Percentiles rank a stretch among this genome's conserved stretches.
phyloP scores from a whole-genome alignment of 2,888 invertebrate genomes.

The Pterostichus niger region DNA sequence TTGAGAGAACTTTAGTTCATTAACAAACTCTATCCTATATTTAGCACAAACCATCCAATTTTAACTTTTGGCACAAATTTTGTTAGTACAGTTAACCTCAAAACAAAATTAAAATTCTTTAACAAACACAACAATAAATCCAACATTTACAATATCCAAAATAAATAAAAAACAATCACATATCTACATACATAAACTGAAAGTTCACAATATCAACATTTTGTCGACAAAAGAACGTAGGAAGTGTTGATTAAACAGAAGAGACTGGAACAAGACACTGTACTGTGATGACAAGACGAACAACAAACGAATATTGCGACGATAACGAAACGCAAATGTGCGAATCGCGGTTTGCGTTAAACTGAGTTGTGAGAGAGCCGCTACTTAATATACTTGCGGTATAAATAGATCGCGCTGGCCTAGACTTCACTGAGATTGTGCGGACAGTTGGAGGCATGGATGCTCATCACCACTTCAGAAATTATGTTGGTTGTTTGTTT shows the following conservation, averaged over 20 bases:
- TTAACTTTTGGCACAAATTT: constrained; percentile 43
- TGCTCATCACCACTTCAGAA: constrained; percentile 29
- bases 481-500: constrained; percentile 40
- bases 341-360: constrained; percentile 32
- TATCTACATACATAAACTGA: constrained; percentile 2
- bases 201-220: constrained; percentile 14
- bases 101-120: constrained; percentile 28
- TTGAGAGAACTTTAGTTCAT: constrained; percentile 33
- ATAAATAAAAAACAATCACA: constrained; percentile 1
- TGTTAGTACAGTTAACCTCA: constrained; percentile 17
- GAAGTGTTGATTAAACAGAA: constrained; percentile 32
- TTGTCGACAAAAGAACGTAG: constrained; percentile 19
- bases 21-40: constrained; percentile 35
- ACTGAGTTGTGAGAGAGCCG: constrained; percentile 27
- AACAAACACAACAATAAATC: constrained; percentile 16
- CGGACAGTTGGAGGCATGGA: constrained; percentile 20
- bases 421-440: constrained; percentile 31
- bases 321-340: constrained; percentile 12
- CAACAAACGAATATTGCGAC: constrained; percentile 2
- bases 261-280: background rate
- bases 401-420: constrained; percentile 49
- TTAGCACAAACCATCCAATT: constrained; percentile 45
- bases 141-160: constrained; percentile 29
- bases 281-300: background rate
- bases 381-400: constrained; percentile 56